phyloP scores from a whole-genome alignment of 2,797 vertebrate genomes.

The Bryconaethiops microstoma region DNA sequence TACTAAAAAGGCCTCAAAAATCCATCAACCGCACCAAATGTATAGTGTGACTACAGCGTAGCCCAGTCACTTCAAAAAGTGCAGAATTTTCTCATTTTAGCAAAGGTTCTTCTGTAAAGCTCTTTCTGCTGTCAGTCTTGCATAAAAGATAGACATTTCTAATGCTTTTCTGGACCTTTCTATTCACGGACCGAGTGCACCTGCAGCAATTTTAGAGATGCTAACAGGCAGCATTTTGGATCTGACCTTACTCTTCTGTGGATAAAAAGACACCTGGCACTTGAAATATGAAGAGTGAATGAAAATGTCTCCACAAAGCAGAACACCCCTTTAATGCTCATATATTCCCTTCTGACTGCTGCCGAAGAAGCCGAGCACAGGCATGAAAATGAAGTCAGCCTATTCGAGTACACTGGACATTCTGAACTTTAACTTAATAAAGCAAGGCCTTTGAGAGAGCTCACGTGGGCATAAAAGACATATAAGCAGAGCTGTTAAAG shows the following conservation, averaged over 20 bases:
- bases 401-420: constrained; percentile 1
- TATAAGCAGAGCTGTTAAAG: constrained; percentile 63
- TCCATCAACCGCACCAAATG: background rate
- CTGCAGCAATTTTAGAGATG: background rate
- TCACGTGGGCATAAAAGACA: constrained; percentile 57
- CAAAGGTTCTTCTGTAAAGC: background rate
- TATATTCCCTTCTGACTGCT: background rate
- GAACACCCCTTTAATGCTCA: background rate
- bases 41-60: background rate
- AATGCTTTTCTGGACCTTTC: background rate
- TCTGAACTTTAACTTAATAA: constrained; percentile 31
- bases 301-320: background rate
- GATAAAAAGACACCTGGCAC: background rate
- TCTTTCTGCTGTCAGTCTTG: background rate
- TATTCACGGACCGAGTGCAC: background rate
- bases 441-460: constrained; percentile 46
- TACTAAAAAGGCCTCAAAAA: background rate
- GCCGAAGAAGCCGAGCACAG: background rate
- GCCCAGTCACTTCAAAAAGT: background rate
- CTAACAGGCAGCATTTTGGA: background rate
- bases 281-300: background rate
- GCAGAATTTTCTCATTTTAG: background rate
- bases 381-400: background rate
- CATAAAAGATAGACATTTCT: background rate
- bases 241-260: background rate